Evolutionary conservation across 2,797 vertebrate genomes (phyloP).

Genomic region (Neoniphon sammara): DNA sequence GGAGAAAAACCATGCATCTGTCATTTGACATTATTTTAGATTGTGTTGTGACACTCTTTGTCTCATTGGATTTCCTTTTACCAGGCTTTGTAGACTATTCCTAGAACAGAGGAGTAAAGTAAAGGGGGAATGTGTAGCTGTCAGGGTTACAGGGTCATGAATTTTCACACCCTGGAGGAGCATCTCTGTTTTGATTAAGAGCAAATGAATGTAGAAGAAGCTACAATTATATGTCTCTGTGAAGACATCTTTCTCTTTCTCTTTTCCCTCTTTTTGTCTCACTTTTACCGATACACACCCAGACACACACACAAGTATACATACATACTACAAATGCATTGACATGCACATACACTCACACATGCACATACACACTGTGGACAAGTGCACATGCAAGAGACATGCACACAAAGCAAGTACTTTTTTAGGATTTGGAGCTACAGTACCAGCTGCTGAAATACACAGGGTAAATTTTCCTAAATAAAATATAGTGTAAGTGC

Average conservation of each 20-base stretch:
- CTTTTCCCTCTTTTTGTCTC: neutral
- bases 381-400: constrained; percentile 20
- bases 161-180: constrained; percentile 1
- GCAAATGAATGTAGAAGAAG: neutral
- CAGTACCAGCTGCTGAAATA: constrained; percentile 34
- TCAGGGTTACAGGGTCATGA: constrained; percentile 11
- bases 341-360: constrained; percentile 6
- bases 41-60: neutral
- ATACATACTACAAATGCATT: neutral
- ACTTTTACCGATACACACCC: constrained; percentile 1
- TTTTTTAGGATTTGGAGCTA: constrained; percentile 33
- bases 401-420: constrained; percentile 27
- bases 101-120: neutral
- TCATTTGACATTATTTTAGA: neutral
- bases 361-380: constrained; percentile 14
- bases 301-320: neutral
- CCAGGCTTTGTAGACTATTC: neutral
- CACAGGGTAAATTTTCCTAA: constrained; percentile 51
- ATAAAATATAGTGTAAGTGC: constrained; percentile 77
- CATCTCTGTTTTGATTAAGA: constrained; percentile 2
- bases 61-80: neutral
- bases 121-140: neutral
- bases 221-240: neutral
- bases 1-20: neutral
- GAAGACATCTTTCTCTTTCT: neutral